Base-by-base conservation (phyloP, 2,797 vertebrate species). In the Kryptopterus vitreolus region DNA sequence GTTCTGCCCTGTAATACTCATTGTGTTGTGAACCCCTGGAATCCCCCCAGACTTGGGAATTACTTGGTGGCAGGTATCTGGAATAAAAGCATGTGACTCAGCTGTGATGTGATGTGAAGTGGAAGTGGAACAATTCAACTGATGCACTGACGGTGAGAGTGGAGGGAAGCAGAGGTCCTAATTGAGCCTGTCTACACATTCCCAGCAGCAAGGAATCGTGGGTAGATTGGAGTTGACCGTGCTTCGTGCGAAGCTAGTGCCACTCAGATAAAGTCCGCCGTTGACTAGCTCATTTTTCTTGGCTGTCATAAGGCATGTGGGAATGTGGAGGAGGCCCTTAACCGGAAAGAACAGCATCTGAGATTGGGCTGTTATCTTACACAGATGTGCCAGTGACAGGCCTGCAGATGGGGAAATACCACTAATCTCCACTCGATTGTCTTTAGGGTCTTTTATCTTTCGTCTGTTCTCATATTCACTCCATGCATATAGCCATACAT, bases 121-220 rank as follows among this genome's bases (percentile, higher is more conserved):
- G 38, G 48, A 71, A 53, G 69, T 29, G 48, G 26, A 31, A 55
- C 33, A 72, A 72, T 29, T 72, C 50, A 20, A 70, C 16, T 22
- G 68, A 70, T 55, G 70, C 50, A 35, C 38, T 69, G 48, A 61
- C 24, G 70, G 74, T 79, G 82, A 80, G 31, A 74, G 43, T 66
- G 61, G 76, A 77, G 85, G 81, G 84, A 89, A 88, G 84, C 84
- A 20, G 52, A 35, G 70, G 85, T 84, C 83, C 84, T 92, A 93
- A 94, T 92, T 90, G 89, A 89, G 85, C 87, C 87, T 90, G 91
- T 92, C 92, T 92, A 90, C 91, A 92, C 90, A 89, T 91, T 92
- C 92, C 91, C 91, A 89, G 87, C 86, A 81, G 86, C 91, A 87
- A 81, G 76, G 22, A 75, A 84, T 73, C 80, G 85, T 83, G 85